Conservation (phyloP, 2,113 vertebrate species). For the Galemys pyrenaicus region DNA sequence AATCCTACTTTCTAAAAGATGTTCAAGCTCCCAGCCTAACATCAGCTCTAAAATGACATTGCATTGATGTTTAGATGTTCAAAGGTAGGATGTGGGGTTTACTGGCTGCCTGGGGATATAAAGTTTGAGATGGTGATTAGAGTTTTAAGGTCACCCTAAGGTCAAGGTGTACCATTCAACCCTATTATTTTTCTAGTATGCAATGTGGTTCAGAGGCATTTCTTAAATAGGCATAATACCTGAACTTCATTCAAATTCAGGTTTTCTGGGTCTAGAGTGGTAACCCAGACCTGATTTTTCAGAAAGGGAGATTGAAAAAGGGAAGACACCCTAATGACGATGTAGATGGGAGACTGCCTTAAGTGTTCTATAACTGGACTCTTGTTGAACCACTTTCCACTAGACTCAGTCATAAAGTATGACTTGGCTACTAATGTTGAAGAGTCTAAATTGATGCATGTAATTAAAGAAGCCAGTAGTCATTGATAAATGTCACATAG, state of each 20-base stretch:
- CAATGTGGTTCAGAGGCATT: background rate
- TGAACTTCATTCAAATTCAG: background rate
- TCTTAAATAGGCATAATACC: background rate
- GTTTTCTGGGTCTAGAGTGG: background rate
- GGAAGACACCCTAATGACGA: background rate
- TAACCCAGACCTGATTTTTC: background rate
- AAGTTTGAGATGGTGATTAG: background rate
- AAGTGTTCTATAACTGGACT: background rate
- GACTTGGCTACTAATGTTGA: background rate
- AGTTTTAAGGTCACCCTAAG: background rate
- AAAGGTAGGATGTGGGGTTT: background rate
- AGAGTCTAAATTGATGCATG: background rate
- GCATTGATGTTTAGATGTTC: background rate
- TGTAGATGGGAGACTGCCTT: background rate
- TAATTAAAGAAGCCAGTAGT: background rate
- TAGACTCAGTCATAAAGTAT: background rate
- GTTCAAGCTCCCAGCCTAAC: background rate
- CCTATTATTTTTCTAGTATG: background rate
- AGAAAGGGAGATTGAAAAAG: background rate
- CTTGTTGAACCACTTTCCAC: background rate
- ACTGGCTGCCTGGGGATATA: background rate
- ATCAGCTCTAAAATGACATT: background rate
- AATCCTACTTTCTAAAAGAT: slow-evolving; percentile 3
- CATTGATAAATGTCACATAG: background rate
- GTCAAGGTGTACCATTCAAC: background rate